Conservation (phyloP, 1,140 invertebrate species). For the Sitophilus oryzae region DNA sequence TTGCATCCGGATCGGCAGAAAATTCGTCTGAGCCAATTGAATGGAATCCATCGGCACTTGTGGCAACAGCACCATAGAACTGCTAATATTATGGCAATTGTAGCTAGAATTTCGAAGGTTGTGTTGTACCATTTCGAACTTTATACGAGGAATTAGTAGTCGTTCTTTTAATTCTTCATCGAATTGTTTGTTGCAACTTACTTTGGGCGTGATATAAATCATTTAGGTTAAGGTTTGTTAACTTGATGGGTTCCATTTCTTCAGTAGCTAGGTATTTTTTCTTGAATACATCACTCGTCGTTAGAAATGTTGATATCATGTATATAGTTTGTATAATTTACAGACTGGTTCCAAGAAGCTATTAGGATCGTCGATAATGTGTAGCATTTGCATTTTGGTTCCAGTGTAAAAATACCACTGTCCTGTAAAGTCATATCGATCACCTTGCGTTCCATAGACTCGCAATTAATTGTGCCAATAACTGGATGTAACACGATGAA, state of each 20-base stretch:
- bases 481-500: neutral
- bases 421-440: slow-evolving; percentile 3
- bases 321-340: slow-evolving; percentile 8
- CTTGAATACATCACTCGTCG: slow-evolving; percentile 5
- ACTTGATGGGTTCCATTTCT: slow-evolving; percentile 9
- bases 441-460: neutral
- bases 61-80: too few relatives aligned
- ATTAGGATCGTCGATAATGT: slow-evolving; percentile 8
- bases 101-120: too few relatives aligned
- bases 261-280: neutral
- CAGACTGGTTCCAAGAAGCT: slow-evolving; percentile 1
- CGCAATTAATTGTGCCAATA: slow-evolving; percentile 6
- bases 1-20: too few relatives aligned
- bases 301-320: slow-evolving; percentile 1
- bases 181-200: slow-evolving; percentile 14
- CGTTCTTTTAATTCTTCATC: slow-evolving; percentile 10
- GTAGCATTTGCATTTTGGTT: slow-evolving; percentile 3
- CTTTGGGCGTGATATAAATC: slow-evolving; percentile 10
- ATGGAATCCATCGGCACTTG: too few relatives aligned
- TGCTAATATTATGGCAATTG: too few relatives aligned
- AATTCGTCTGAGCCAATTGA: too few relatives aligned
- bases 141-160: too few relatives aligned
- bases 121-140: too few relatives aligned
- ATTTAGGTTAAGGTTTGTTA: slow-evolving; percentile 9
- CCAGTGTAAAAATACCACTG: neutral